Conservation (phyloP, 2,113 vertebrate genomes). For the Crotalus tigris region DNA sequence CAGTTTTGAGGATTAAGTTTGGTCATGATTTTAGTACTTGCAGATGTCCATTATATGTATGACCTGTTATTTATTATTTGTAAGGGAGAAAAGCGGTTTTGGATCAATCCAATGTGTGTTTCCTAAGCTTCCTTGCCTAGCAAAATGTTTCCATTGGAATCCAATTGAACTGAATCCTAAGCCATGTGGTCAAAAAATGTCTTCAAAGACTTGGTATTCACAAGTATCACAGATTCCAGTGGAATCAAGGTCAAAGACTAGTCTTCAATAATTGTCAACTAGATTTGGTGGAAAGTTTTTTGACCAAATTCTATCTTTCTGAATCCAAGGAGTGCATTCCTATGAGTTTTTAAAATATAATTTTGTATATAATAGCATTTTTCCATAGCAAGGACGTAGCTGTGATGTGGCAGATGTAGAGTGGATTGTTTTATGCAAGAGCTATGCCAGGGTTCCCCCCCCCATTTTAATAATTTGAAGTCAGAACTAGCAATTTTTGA, state of each 20-base stretch:
- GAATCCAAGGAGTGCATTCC: not conserved
- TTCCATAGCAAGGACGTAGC: not conserved
- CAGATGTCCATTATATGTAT: not conserved
- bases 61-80: slow-evolving; percentile 8
- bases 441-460: not conserved
- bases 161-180: slow-evolving; percentile 6
- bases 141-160: slow-evolving; percentile 52
- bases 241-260: not conserved
- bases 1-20: not conserved
- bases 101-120: slow-evolving; percentile 44
- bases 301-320: not conserved
- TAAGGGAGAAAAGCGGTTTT: slow-evolving; percentile 49
- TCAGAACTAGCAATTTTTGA: not conserved
- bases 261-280: not conserved
- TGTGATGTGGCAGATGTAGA: not conserved
- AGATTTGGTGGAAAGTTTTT: not conserved
- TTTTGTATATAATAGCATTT: not conserved
- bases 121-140: slow-evolving; percentile 43
- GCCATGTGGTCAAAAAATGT: not conserved
- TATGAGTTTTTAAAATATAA: not conserved
- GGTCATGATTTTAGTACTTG: not conserved
- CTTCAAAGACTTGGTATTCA: not conserved
- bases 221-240: not conserved
- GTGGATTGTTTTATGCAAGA: slow-evolving; percentile 3
- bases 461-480: not conserved